Percentiles rank a stretch among this genome's conserved stretches.
phyloP scores from a whole-genome alignment of 2,797 vertebrate genomes.

The Mus minutoides region DNA sequence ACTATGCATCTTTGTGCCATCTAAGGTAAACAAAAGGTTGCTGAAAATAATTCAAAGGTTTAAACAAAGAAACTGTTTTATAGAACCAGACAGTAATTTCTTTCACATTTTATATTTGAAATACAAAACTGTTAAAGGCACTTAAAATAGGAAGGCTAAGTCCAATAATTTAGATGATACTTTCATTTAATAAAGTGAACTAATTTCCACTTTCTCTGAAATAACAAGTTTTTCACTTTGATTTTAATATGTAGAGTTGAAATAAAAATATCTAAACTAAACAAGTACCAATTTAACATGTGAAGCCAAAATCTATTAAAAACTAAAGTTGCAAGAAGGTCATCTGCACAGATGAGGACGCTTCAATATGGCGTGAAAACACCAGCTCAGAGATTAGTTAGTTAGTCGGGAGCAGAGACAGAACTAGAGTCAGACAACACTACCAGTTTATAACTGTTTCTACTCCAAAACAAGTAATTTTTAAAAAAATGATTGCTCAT shows the following conservation, averaged over 20 bases:
- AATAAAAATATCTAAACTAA: constrained; percentile 63
- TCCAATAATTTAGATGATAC: constrained; percentile 69
- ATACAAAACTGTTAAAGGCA: constrained; percentile 82
- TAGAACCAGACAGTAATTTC: constrained; percentile 60
- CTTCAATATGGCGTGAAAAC: constrained; percentile 31
- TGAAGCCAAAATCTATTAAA: not conserved
- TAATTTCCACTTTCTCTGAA: constrained; percentile 64
- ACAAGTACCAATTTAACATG: constrained; percentile 49
- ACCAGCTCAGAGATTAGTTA: constrained; percentile 34
- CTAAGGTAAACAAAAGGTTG: constrained; percentile 57
- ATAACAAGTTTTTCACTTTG: constrained; percentile 63
- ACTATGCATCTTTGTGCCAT: constrained; percentile 50
- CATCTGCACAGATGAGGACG: constrained; percentile 51
- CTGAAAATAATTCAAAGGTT: constrained; percentile 62
- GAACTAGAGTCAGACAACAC: constrained; percentile 47
- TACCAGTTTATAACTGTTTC: constrained; percentile 46
- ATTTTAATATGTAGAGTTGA: constrained; percentile 43
- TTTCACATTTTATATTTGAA: constrained; percentile 74
- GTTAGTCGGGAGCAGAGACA: not conserved
- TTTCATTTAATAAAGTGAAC: constrained; percentile 57
- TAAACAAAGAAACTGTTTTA: constrained; percentile 52
- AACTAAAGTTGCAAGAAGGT: constrained; percentile 50
- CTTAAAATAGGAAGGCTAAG: constrained; percentile 76
- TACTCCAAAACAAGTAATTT: constrained; percentile 6
- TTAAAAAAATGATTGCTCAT: not conserved